Evolutionary conservation across 2,888 invertebrate genomes (phyloP).

Genomic region (Plutella xylostella): DNA sequence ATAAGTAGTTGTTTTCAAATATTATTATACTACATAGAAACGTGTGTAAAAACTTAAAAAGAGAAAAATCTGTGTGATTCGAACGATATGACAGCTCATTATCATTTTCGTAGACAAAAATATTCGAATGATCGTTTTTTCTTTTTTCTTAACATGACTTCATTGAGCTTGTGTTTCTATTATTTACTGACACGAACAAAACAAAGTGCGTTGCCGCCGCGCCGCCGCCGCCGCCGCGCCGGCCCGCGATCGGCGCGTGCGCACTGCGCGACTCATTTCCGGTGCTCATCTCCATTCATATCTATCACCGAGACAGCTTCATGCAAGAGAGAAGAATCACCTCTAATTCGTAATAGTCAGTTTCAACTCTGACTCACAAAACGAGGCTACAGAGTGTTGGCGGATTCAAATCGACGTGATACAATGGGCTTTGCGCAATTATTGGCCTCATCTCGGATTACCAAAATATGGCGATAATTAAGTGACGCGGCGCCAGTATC

Average conservation of each 20-base stretch:
- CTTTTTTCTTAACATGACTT: neutral
- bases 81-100: too few species aligned
- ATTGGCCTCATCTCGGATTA: constrained; percentile 30
- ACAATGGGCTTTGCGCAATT: constrained; percentile 29
- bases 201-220: neutral
- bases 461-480: constrained; percentile 36
- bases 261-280: constrained; percentile 56
- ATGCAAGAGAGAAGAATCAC: constrained; percentile 49
- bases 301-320: constrained; percentile 18
- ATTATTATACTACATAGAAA: too few species aligned
- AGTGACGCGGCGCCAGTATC: constrained; percentile 13
- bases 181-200: neutral
- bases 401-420: constrained; percentile 33
- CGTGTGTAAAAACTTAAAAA: too few species aligned
- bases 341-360: constrained; percentile 61
- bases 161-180: neutral
- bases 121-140: too few species aligned
- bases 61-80: too few species aligned
- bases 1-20: too few species aligned
- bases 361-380: constrained; percentile 55
- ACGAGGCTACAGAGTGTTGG: constrained; percentile 34
- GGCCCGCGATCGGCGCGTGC: constrained; percentile 35
- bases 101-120: neutral
- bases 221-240: constrained; percentile 31
- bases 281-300: constrained; percentile 22